phyloP scores from a whole-genome alignment of 1,140 invertebrate species.

The Holcopasites calliopsidis region DNA sequence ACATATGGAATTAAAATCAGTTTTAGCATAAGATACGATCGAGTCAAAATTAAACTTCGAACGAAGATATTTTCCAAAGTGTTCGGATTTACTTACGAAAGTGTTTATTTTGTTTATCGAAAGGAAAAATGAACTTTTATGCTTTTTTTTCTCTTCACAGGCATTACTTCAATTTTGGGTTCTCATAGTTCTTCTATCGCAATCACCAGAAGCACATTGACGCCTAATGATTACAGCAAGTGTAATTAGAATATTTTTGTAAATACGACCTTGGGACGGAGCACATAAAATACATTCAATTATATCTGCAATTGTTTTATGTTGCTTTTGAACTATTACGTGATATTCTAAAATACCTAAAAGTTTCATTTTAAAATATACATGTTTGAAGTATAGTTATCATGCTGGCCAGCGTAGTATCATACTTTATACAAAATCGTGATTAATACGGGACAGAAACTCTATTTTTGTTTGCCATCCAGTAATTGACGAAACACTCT shows the following conservation, averaged over 20 bases:
- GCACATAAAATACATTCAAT: background rate
- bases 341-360: background rate
- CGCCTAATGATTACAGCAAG: conserved; percentile 7
- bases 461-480: conserved; percentile 19
- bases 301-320: background rate
- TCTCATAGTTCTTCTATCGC: conserved; percentile 84
- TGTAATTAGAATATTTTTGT: conserved; percentile 14
- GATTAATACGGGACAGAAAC: background rate
- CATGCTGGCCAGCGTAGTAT: background rate
- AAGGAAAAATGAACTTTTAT: conserved; percentile 23
- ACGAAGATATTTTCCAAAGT: background rate
- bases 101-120: background rate
- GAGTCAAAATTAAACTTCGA: background rate
- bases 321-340: background rate
- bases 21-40: conserved; percentile 4
- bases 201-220: conserved; percentile 84
- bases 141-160: conserved; percentile 75
- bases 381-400: background rate
- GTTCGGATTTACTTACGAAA: conserved; percentile 15
- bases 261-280: conserved; percentile 17
- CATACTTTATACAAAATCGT: background rate
- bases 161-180: conserved; percentile 87
- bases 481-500: background rate
- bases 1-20: background rate
- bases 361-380: conserved; percentile 12